Percentiles rank a stretch among this genome's conserved stretches.
Conservation (phyloP, 1,140 invertebrate genomes). For the Xylocopa sonorina region DNA sequence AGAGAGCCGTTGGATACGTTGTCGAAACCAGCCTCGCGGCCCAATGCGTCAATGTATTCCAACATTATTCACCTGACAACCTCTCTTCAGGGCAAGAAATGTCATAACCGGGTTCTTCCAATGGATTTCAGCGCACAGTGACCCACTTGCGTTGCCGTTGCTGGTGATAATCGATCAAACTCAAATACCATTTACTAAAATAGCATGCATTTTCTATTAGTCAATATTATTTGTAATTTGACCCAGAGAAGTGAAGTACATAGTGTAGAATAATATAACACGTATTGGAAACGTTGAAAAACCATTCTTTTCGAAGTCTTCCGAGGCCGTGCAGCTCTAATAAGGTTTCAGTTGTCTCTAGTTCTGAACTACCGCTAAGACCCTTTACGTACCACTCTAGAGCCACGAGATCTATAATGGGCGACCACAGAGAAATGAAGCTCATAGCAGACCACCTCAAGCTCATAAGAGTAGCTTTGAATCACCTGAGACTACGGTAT, state of each 20-base stretch:
- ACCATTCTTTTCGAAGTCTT: not conserved
- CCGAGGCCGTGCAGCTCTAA: not conserved
- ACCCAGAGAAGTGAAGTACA: no score
- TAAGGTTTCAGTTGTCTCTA: not conserved
- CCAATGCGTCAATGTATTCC: not conserved
- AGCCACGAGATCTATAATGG: no score
- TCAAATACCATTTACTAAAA: conserved; percentile 29
- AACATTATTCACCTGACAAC: conserved; percentile 17
- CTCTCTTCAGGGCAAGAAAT: conserved; percentile 14
- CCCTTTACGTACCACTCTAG: not conserved
- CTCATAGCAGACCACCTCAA: no score
- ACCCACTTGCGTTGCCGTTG: conserved; percentile 11
- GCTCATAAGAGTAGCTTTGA: no score
- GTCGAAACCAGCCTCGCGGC: conserved; percentile 1
- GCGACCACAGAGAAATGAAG: no score
- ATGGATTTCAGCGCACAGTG: conserved; percentile 13
- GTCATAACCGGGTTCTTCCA: conserved; percentile 31
- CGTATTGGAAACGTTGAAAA: no score
- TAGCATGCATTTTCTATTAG: conserved; percentile 28
- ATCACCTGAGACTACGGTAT: no score
- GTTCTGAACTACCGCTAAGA: not conserved
- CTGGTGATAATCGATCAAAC: conserved; percentile 48
- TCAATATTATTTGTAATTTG: conserved; percentile 13
- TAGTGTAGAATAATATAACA: no score
- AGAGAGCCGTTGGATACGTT: conserved; percentile 18